Percentiles rank a stretch among this genome's conserved stretches.
Conservation (phyloP, 2,888 invertebrate genomes). For the Thymelicus sylvestris region DNA sequence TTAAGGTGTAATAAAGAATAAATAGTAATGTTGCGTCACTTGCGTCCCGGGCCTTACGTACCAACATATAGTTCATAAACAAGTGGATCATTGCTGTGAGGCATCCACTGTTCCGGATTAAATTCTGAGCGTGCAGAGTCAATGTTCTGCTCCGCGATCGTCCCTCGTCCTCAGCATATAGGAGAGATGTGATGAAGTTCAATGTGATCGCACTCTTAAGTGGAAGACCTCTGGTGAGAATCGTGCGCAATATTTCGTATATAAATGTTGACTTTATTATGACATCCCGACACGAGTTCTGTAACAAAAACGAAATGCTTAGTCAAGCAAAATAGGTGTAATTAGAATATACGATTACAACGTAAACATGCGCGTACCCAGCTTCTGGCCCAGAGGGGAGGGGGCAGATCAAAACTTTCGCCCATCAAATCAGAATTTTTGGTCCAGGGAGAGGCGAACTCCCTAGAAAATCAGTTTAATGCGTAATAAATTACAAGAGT, state of each 20-base stretch:
- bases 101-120: slow-evolving; percentile 69
- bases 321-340: too few species aligned
- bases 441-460: too few species aligned
- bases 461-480: too few species aligned
- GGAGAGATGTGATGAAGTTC: slow-evolving; percentile 63
- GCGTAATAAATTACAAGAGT: too few species aligned
- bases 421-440: too few species aligned
- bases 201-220: slow-evolving; percentile 55
- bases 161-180: slow-evolving; percentile 53
- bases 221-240: slow-evolving; percentile 55
- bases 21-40: too few species aligned
- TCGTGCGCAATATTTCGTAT: slow-evolving; percentile 59
- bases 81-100: slow-evolving; percentile 62
- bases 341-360: too few species aligned
- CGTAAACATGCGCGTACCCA: too few species aligned
- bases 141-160: slow-evolving; percentile 48
- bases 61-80: slow-evolving; percentile 65
- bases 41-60: slow-evolving; percentile 45
- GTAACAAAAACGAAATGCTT: slow-evolving; percentile 40
- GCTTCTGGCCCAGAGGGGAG: too few species aligned
- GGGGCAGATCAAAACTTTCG: too few species aligned
- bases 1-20: too few species aligned
- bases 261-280: slow-evolving; percentile 59
- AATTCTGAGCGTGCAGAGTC: slow-evolving; percentile 59
- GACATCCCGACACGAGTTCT: slow-evolving; percentile 54